Evolutionary conservation across 2,888 invertebrate genomes (phyloP), one percentile per base, ranked within the genome.

Genomic region (Plebejus argus): DNA sequence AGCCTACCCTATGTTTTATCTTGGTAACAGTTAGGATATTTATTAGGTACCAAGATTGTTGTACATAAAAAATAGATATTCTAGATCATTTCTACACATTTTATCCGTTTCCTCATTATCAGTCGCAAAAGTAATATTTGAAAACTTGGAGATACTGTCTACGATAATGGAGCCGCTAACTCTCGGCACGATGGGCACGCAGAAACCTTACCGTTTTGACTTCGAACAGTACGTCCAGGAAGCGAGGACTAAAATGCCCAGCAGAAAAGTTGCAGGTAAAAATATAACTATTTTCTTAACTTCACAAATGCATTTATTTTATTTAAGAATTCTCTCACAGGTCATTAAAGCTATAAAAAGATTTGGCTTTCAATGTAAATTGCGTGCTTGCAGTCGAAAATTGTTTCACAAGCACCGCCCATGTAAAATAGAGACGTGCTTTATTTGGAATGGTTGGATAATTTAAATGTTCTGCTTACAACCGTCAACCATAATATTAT

Each of bases 191-290:
- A 87, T 94, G 90, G 93, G 93, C 3, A 92, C 93, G 1, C 93
- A 93, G 81, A 93, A 93, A 79, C 93, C 94, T 3, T 93, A 91
- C 81, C 85, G 91, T n/a, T 91, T 93, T 78, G 81, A 84, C 33
- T 93, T 93, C 80, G 93, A 93, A 80, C 92, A 93, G 80, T 94
- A 93, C 80, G 89, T 93, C 18, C 89, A 93, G 81, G 93, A 93
- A 80, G 92, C 94, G 0, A 86, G 89, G 79, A 91, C 89, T 76
- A 94, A 93, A 82, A 92, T 91, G 91, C 94, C 94, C 0, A 89
- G 86, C 8, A 88, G 94, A 79, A 93, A 92, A 83, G 91, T 91
- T 3, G 90, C 93, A 84, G 93, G 93, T 93, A 80, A 79, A 6
- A 28, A 28, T 28, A 28, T 28, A 28, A 28, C 28, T 28, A 28